phyloP scores from a whole-genome alignment of 2,113 vertebrate genomes.

The Motacilla alba region DNA sequence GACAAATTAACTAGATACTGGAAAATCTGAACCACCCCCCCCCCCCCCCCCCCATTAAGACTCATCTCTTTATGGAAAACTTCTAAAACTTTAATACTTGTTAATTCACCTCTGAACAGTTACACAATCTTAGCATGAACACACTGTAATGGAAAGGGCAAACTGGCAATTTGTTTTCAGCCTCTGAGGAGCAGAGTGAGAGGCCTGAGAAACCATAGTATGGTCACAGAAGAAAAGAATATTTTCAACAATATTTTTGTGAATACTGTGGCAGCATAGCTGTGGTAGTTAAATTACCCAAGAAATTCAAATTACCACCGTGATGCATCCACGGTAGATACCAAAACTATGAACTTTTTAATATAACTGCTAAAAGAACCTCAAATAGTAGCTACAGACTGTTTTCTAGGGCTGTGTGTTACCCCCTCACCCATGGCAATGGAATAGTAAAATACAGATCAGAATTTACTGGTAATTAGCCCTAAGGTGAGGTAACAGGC shows the following conservation, averaged over 20 bases:
- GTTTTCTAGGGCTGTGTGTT: background rate
- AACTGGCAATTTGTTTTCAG: background rate
- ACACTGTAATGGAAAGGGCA: background rate
- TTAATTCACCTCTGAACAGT: background rate
- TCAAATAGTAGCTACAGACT: background rate
- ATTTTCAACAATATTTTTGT: background rate
- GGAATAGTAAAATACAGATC: background rate
- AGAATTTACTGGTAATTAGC: background rate
- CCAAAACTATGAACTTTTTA: background rate
- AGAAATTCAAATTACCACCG: background rate
- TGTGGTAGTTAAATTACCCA: background rate
- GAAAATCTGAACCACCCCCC: too few species aligned
- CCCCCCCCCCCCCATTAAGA: too few species aligned
- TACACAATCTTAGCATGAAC: background rate
- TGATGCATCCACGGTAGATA: background rate
- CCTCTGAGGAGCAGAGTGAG: background rate
- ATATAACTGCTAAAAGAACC: background rate
- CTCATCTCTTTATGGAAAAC: background rate
- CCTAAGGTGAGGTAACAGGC: background rate
- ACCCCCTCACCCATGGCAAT: background rate
- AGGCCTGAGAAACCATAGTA: background rate
- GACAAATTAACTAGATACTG: background rate
- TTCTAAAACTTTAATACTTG: background rate
- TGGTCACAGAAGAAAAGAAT: background rate
- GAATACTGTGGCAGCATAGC: background rate